These are phyloP conservation scores for Drosophila watanabei DNA, from an alignment of 1,140 invertebrate species.

Conservation along the genomic window DNA sequence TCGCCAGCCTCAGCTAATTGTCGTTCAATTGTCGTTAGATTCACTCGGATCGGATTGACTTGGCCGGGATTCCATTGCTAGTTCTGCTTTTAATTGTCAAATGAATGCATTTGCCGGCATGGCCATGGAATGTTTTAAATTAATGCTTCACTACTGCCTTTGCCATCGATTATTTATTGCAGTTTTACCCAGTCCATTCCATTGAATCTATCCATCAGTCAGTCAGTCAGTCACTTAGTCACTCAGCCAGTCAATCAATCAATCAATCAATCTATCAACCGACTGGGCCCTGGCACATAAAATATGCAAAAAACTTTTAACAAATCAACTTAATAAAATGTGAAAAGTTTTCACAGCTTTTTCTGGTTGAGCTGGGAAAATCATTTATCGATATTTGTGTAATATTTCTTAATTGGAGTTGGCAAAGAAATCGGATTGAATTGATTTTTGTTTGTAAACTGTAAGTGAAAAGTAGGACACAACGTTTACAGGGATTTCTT, in stretches of 20 bases:
- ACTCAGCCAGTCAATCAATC: constrained; percentile 21
- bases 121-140: constrained; percentile 45
- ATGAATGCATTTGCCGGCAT: constrained; percentile 35
- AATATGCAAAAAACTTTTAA: constrained; percentile 58
- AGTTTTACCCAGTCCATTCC: constrained; percentile 28
- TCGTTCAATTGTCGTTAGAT: constrained; percentile 50
- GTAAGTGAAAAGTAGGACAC: neutral
- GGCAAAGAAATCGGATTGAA: constrained; percentile 5
- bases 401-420: constrained; percentile 11
- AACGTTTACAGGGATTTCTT: neutral
- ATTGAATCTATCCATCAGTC: constrained; percentile 45
- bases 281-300: constrained; percentile 31
- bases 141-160: constrained; percentile 51
- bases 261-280: constrained; percentile 35
- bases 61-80: constrained; percentile 15
- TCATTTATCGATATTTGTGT: constrained; percentile 4
- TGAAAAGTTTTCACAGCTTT: constrained; percentile 34
- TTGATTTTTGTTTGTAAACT: neutral
- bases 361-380: neutral
- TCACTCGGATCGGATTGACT: constrained; percentile 13
- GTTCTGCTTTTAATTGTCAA: constrained; percentile 58
- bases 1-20: constrained; percentile 59
- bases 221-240: constrained; percentile 3
- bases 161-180: constrained; percentile 65
- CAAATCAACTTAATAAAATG: constrained; percentile 50